Percentiles rank a stretch among this genome's conserved stretches.
Conservation (phyloP, 2,113 vertebrate genomes). For the Cynocephalus volans region DNA sequence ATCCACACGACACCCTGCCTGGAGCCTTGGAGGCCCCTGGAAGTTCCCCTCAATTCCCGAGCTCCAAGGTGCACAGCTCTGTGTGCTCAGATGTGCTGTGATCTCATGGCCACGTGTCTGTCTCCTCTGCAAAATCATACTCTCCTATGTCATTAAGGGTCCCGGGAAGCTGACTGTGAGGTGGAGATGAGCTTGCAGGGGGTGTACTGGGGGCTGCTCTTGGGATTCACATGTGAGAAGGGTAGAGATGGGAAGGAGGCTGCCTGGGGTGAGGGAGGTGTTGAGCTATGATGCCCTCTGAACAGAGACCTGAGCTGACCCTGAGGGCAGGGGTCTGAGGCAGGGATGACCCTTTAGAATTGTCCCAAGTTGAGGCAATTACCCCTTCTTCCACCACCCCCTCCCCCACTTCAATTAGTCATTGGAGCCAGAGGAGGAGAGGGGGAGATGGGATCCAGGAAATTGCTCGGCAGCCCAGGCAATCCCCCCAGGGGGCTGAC, state of each 20-base stretch:
- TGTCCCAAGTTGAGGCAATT: neutral
- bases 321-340: neutral
- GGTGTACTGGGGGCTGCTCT: neutral
- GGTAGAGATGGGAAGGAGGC: neutral
- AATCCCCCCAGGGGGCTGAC: too few relatives aligned
- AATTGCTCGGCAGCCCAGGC: neutral
- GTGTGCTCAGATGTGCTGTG: accelerated
- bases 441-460: too few relatives aligned
- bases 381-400: too few relatives aligned
- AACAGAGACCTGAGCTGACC: neutral
- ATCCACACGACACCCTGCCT: accelerated
- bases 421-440: too few relatives aligned
- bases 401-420: too few relatives aligned
- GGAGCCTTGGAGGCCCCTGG: accelerated
- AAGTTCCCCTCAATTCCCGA: neutral
- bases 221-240: too few relatives aligned
- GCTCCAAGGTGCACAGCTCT: neutral
- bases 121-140: neutral
- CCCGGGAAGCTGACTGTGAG: too few relatives aligned
- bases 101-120: accelerated
- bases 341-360: neutral
- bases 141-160: neutral
- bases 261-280: too few relatives aligned
- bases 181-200: too few relatives aligned
- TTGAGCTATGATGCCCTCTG: accelerated